Base-by-base conservation (phyloP, 2,888 invertebrate species). In the Eristalinus sepulchralis region DNA sequence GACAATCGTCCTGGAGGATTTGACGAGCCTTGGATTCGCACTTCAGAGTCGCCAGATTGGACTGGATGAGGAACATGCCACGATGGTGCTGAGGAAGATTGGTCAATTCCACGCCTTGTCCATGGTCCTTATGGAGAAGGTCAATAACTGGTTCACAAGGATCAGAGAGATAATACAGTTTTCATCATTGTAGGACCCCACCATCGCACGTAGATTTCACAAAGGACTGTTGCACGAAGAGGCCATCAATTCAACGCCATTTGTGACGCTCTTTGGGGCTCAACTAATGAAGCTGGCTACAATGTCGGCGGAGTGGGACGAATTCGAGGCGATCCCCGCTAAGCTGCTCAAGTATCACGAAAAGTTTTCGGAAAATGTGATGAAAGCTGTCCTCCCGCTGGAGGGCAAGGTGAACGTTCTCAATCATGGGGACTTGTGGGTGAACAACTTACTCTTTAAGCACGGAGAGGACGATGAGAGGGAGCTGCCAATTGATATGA, bases 61-160 rank as follows among this genome's bases (percentile, higher is more conserved):
- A 20, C 91, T 95, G 47, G 94, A 94, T 90, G 90, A 93, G 64
- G 89, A 91, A 0, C 94, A 95, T 89, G 92, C 92, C 11, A 86
- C 90, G 34, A 77, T 94, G 68, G 93, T 94, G 0, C 89, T 94
- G 72, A 91, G 91, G 60, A 94, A 94, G 89, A 88, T 95, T 85
- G 94, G 94, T 0, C 91, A 92, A 81, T 94, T 94, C 88, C 95
- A 95, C 89, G 94, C 94, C 0, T 91, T 93, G 5, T 94, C 94
- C 0, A 93, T 94, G 79, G 92, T 93, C 24, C 90, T 94, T 88
- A 92, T 92, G 57, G 93, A 94, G 85, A 93, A 92, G 91, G 94
- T 94, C 90, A 85, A 36, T 27, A 3, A 3, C 2, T 27, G 2
- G 2, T 27, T 5, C 2, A 27, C 8, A 57, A 3, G 66, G 6